Base-by-base conservation (phyloP, 2,113 vertebrate species). In the Octodon degus region DNA sequence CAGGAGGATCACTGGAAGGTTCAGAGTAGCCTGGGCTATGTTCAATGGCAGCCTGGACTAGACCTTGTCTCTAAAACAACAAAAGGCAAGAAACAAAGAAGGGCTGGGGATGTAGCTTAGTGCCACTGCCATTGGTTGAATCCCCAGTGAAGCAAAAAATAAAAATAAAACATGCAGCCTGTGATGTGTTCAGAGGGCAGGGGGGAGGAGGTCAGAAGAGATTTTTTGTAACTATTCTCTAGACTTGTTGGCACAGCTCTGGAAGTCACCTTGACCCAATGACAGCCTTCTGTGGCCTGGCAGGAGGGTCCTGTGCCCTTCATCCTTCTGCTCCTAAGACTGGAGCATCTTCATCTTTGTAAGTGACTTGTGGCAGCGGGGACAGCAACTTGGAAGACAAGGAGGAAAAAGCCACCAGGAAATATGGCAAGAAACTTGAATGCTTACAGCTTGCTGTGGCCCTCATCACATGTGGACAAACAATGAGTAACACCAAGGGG, bases 221-320 rank as follows among this genome's bases (percentile, higher is more conserved):
- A 50, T 50, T 72, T 20, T 22, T 0, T 79, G 62, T 62, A 67
- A 62, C 58, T 8, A 3, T 5, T 62, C 50, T 79, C 83, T 34
- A 76, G 76, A 79, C 25, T 30, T 16, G n/a, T 76, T 14, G 24
- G 24, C 24, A 76, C 24, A 76, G 40, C 13, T 77, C 7, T 47
- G 74, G 74, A 14, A 47, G 74, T 27, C 68, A 70, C 34, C 34
- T 37, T 27, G 40, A 40, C 74, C 25, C 74, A 2, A 1, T 77
- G 40, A 47, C 37, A 24, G n/a, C 17, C 5, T 14, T 77, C 74
- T 37, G 82, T 19, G 62, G 62, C 20, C 27, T 1, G 5, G 1
- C 6, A 0, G 5, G 4, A 5, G 11, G 68, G 40, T 58, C 4
- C 20, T 16, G 2, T 1, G 30, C 0, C n/a, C 7, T 47, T 50